A percentile compares a stretch with the other conserved stretches of the same genome.
These are phyloP conservation scores for Xanthostigma xanthostigma DNA, from an alignment of 2,888 invertebrate genomes.

Conservation along the genomic window DNA sequence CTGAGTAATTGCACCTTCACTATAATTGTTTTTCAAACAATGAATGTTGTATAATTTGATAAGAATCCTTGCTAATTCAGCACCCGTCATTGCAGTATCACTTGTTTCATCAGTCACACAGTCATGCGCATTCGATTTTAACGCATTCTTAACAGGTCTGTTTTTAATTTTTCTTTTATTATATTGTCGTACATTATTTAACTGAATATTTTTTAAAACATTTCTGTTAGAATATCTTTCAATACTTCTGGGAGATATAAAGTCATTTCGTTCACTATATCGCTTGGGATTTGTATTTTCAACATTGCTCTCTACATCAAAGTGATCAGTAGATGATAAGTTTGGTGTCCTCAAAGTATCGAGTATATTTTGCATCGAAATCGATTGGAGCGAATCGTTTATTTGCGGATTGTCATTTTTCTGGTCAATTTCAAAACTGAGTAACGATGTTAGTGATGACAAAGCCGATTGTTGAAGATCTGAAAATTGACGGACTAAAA, in stretches of 20 bases:
- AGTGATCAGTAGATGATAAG: not conserved
- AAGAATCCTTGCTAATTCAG: conserved; percentile 31
- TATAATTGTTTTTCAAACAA: conserved; percentile 22
- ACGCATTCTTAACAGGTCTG: not conserved
- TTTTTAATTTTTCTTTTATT: not conserved
- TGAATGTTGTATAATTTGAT: conserved; percentile 30
- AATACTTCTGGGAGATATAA: not conserved
- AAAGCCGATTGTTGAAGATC: conserved; percentile 21
- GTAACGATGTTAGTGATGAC: conserved; percentile 16
- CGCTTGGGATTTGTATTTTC: not conserved
- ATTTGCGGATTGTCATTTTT: conserved; percentile 6
- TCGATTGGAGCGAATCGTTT: not conserved
- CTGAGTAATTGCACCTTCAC: conserved; percentile 8
- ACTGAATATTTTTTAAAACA: not conserved
- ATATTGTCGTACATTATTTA: not conserved
- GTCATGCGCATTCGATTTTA: not conserved
- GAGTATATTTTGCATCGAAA: conserved; percentile 19
- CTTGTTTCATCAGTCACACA: not conserved
- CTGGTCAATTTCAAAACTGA: conserved; percentile 15
- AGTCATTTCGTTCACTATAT: not conserved
- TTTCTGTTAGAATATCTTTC: not conserved
- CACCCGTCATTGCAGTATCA: conserved; percentile 22
- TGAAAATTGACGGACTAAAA: conserved; percentile 10
- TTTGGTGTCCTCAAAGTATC: conserved; percentile 20
- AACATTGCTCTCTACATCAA: not conserved